phyloP scores from a whole-genome alignment of 2,888 invertebrate species.

The Scaptomyza caliginosa region DNA sequence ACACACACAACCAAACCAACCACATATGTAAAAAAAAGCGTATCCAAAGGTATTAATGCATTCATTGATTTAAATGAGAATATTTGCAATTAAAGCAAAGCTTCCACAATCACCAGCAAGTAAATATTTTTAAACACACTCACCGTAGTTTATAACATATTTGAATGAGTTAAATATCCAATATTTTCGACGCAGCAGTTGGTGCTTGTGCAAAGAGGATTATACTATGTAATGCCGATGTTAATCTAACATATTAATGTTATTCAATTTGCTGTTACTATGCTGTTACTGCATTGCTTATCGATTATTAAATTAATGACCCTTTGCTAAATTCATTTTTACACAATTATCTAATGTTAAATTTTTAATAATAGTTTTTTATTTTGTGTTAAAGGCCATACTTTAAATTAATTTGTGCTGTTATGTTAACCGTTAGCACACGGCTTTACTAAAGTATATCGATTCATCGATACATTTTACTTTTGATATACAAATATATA shows the following conservation, averaged over 20 bases:
- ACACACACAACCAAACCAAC: constrained; percentile 16
- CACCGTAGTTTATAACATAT: constrained; percentile 50
- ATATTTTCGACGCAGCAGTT: constrained; percentile 35
- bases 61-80: not conserved
- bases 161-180: constrained; percentile 20
- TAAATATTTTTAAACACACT: constrained; percentile 20
- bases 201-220: constrained; percentile 40
- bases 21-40: constrained; percentile 12
- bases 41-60: not conserved
- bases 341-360: not conserved
- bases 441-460: not conserved
- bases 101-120: constrained; percentile 3
- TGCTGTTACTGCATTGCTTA: not conserved
- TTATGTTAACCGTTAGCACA: not conserved
- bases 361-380: not conserved
- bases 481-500: not conserved
- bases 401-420: not conserved
- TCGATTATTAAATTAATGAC: not conserved
- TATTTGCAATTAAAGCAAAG: constrained; percentile 1
- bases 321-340: not conserved
- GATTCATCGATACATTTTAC: constrained; percentile 42
- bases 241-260: constrained; percentile 31
- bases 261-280: constrained; percentile 10
- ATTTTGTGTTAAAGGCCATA: not conserved
- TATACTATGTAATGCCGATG: constrained; percentile 33